Conservation (phyloP, 2,888 invertebrate species). For the Brenthis daphne region DNA sequence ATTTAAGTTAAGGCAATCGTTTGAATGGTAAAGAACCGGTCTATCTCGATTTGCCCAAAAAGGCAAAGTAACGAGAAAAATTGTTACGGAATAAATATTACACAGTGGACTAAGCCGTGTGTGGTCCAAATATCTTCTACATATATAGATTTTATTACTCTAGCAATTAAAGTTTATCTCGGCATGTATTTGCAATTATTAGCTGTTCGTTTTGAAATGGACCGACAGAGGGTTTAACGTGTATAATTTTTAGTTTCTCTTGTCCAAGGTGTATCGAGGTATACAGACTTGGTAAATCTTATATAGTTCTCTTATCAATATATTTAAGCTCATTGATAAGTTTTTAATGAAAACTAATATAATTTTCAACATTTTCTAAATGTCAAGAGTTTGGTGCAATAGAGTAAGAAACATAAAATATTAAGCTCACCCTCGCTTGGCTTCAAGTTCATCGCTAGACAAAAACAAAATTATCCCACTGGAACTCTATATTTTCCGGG, state of each 20-base stretch:
- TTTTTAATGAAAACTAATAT: too few species aligned
- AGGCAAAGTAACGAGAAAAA: slow-evolving; percentile 46
- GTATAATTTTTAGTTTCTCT: too few species aligned
- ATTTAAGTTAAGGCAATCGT: slow-evolving; percentile 12
- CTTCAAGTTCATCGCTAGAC: too few species aligned
- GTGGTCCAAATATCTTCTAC: slow-evolving; percentile 52
- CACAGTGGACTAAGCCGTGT: slow-evolving; percentile 43
- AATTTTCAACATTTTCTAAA: too few species aligned
- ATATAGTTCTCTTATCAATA: too few species aligned
- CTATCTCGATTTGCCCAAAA: slow-evolving; percentile 38
- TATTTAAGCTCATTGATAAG: too few species aligned
- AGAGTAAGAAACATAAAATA: background rate
- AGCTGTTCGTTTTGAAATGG: background rate
- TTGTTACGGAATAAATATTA: slow-evolving; percentile 41
- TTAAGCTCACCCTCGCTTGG: too few species aligned
- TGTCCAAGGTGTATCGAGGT: too few species aligned
- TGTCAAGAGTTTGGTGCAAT: background rate
- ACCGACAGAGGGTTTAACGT: too few species aligned
- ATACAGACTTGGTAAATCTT: too few species aligned
- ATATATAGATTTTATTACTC: slow-evolving; percentile 47
- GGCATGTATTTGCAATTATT: background rate
- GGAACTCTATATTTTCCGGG: too few species aligned
- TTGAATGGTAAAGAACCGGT: slow-evolving; percentile 28
- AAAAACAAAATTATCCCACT: too few species aligned
- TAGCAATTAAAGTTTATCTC: slow-evolving; percentile 23